These are phyloP conservation scores for Phenacoccus solenopsis DNA, from an alignment of 1,140 invertebrate species.

Conservation along the genomic window DNA sequence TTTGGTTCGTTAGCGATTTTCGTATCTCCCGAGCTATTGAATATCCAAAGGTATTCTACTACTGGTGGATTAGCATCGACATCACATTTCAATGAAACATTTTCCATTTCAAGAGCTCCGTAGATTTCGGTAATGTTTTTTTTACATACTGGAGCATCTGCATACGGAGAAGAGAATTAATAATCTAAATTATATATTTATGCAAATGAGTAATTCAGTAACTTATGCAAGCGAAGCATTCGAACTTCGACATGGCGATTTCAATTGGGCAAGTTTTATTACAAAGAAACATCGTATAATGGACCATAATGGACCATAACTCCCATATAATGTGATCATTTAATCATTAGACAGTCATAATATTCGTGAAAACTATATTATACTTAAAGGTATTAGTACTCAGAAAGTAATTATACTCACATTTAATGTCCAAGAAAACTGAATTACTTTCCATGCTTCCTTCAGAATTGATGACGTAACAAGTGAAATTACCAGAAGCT, in stretches of 20 bases:
- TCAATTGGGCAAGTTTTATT: too few species aligned
- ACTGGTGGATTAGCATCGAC: slow-evolving; percentile 76
- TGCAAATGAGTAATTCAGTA: too few species aligned
- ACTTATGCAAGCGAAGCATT: too few species aligned
- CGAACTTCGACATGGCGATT: too few species aligned
- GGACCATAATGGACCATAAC: too few species aligned
- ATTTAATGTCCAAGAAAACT: slow-evolving; percentile 62
- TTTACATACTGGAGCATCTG: slow-evolving; percentile 74
- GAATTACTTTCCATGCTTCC: slow-evolving; percentile 67
- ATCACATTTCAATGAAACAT: slow-evolving; percentile 71
- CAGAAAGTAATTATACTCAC: slow-evolving; percentile 56
- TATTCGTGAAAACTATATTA: too few species aligned
- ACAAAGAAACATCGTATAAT: too few species aligned
- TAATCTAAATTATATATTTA: too few species aligned
- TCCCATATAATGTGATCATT: too few species aligned
- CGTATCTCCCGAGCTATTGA: slow-evolving; percentile 59
- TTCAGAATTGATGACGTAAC: slow-evolving; percentile 64
- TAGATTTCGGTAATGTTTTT: slow-evolving; percentile 65
- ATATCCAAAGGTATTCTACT: slow-evolving; percentile 75
- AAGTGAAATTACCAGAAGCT: slow-evolving; percentile 68
- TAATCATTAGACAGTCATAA: too few species aligned
- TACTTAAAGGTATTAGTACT: too few species aligned
- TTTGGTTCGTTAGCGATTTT: slow-evolving; percentile 33
- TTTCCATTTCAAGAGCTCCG: slow-evolving; percentile 78
- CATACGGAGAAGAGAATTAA: too few species aligned